Percentiles rank a stretch among this genome's conserved stretches.
Conservation (phyloP, 2,888 invertebrate genomes). For the Macrosoma leucophasiata region DNA sequence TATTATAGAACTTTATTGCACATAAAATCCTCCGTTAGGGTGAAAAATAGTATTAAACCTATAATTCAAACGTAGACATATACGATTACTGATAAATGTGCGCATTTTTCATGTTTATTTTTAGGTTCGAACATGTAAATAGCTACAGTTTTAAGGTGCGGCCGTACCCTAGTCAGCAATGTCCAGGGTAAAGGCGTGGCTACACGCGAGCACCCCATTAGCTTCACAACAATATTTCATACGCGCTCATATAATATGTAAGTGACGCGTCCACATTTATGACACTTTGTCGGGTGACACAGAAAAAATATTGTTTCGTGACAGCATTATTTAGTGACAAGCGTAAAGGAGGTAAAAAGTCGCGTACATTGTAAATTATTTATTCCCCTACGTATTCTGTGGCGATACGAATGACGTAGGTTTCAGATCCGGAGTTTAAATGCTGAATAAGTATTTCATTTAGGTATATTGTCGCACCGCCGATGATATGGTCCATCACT, state of each 20-base stretch:
- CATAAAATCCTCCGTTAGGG: no score
- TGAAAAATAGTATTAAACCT: no score
- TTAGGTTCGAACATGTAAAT: no score
- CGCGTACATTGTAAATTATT: slow-evolving; percentile 18
- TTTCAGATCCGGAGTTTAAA: no score
- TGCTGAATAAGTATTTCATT: no score
- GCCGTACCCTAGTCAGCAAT: slow-evolving; percentile 32
- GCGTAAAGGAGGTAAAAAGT: slow-evolving; percentile 35
- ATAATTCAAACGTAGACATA: no score
- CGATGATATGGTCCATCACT: no score
- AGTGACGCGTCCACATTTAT: slow-evolving; percentile 58
- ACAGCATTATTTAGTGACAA: slow-evolving; percentile 43
- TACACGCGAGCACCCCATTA: slow-evolving; percentile 66
- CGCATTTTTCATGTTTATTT: no score
- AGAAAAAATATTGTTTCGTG: slow-evolving; percentile 34
- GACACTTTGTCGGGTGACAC: slow-evolving; percentile 47
- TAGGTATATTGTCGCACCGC: no score
- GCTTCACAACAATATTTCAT: slow-evolving; percentile 54
- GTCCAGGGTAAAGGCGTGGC: slow-evolving; percentile 46
- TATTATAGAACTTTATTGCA: no score
- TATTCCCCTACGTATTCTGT: not conserved
- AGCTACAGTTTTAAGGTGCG: slow-evolving; percentile 38
- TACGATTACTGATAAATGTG: no score
- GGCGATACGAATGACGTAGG: not conserved
- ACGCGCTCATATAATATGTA: slow-evolving; percentile 57